Evolutionary conservation across 2,113 vertebrate genomes (phyloP).

Genomic region (Sitta europaea): DNA sequence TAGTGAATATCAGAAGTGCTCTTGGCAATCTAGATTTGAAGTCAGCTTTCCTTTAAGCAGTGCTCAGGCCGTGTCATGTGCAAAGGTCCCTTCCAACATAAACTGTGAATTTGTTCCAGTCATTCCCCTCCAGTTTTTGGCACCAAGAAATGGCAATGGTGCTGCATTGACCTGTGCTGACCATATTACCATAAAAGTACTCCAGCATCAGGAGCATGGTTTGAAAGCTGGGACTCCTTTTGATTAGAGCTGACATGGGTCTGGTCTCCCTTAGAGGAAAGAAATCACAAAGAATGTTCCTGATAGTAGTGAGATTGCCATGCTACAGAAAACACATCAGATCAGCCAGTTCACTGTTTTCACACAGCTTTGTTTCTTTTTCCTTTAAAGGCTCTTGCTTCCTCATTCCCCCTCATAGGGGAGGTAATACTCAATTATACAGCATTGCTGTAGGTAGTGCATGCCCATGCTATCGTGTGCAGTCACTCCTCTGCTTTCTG

Average conservation of each 20-base stretch:
- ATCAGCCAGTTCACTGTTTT: not conserved
- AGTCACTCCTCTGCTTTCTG: not conserved
- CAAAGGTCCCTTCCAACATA: not conserved
- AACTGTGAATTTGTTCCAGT: not conserved
- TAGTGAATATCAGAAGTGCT: not conserved
- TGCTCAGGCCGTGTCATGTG: not conserved
- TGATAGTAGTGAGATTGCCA: not conserved
- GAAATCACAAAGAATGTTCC: not conserved
- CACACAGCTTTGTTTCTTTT: not conserved
- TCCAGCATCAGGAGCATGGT: accelerated
- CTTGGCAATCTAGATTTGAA: not conserved
- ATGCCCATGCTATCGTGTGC: not conserved
- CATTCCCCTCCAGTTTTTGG: not conserved
- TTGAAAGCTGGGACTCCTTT: not conserved
- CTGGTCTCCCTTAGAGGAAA: not conserved
- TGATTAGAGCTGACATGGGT: not conserved
- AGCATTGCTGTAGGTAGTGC: not conserved
- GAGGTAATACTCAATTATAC: slow-evolving; percentile 4
- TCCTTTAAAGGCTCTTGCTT: not conserved
- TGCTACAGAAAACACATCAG: not conserved
- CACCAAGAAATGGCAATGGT: not conserved
- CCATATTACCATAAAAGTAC: not conserved
- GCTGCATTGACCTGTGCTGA: not conserved
- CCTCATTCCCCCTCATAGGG: not conserved
- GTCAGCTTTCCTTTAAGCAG: not conserved